phyloP scores from a whole-genome alignment of 2,888 invertebrate species.

The Leptinotarsa juncta region DNA sequence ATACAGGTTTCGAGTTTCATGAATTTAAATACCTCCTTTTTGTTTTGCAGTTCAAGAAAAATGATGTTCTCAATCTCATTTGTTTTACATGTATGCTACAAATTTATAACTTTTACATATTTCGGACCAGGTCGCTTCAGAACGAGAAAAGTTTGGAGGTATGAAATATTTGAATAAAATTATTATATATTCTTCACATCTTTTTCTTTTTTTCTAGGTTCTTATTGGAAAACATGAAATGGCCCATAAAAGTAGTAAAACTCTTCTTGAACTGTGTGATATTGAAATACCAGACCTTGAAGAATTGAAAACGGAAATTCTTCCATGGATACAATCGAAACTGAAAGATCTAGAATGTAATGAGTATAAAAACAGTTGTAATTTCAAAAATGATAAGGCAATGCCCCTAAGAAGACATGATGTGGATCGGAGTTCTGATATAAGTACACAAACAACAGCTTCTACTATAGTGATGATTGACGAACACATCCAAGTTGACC shows the following conservation, averaged over 20 bases:
- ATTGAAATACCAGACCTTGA: conserved; percentile 25
- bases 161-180: conserved; percentile 4
- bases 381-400: not conserved
- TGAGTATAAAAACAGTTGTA: conserved; percentile 1
- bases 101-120: conserved; percentile 38
- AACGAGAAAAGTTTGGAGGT: conserved; percentile 34
- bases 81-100: conserved; percentile 33
- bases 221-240: not conserved
- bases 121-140: conserved; percentile 29
- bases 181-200: conserved; percentile 3
- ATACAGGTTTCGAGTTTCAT: too few species aligned
- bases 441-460: conserved; percentile 5
- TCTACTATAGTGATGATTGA: conserved; percentile 8
- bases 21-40: not conserved
- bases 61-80: conserved; percentile 33
- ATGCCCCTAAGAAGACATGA: not conserved
- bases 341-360: not conserved
- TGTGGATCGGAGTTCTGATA: not conserved
- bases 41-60: conserved; percentile 37
- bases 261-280: conserved; percentile 27
- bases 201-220: conserved; percentile 20
- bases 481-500: conserved; percentile 1
- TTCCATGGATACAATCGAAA: conserved; percentile 29
- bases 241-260: conserved; percentile 1
- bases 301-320: conserved; percentile 23